phyloP scores from a whole-genome alignment of 1,140 invertebrate genomes.

The Trichonephila inaurata region DNA sequence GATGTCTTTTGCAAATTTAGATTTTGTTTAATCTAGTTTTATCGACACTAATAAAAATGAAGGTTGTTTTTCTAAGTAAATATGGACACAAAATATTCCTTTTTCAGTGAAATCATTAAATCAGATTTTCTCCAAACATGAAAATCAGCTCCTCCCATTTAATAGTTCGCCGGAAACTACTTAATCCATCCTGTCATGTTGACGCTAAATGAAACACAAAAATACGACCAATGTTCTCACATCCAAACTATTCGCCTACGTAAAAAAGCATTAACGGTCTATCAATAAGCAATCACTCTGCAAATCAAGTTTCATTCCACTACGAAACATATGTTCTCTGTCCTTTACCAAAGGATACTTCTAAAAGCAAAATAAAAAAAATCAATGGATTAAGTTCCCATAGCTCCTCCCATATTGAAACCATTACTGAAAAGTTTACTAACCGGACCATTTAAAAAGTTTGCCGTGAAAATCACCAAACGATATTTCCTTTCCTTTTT shows the following conservation, averaged over 20 bases:
- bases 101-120: no score
- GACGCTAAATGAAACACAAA: not conserved
- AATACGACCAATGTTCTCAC: not conserved
- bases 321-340: not conserved
- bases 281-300: constrained; percentile 36
- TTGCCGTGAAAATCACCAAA: constrained; percentile 23
- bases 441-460: constrained; percentile 56
- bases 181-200: not conserved
- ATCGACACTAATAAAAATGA: no score
- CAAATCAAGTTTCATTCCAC: not conserved
- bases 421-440: constrained; percentile 50
- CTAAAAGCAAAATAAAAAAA: not conserved
- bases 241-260: not conserved
- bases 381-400: constrained; percentile 69
- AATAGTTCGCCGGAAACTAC: not conserved
- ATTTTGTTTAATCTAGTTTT: no score
- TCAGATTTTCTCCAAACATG: not conserved
- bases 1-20: no score
- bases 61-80: no score
- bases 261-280: constrained; percentile 9
- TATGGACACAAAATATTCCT: no score
- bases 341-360: not conserved
- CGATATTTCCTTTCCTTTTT: not conserved
- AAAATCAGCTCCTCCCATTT: not conserved
- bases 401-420: not conserved